Conservation (phyloP, 2,113 vertebrate species). For the Sardina pilchardus region DNA sequence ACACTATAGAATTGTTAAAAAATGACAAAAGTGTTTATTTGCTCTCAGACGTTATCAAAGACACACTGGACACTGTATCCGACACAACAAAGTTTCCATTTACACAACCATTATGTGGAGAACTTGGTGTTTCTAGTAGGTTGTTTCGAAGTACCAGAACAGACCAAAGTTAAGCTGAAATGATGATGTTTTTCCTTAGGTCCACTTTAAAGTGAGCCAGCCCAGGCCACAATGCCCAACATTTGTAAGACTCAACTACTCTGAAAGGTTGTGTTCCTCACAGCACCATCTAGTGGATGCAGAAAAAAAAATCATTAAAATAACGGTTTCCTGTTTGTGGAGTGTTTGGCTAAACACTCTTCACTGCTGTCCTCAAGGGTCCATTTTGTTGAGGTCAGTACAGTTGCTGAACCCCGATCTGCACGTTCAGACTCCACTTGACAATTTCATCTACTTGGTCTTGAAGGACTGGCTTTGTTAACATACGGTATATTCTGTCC, state of each 20-base stretch:
- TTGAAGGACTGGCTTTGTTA: background rate
- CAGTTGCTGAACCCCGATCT: too few relatives aligned
- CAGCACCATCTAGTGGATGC: background rate
- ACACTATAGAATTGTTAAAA: background rate
- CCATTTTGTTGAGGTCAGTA: background rate
- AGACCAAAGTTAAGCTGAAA: background rate
- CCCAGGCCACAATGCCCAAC: background rate
- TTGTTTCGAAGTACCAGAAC: background rate
- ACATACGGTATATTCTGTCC: background rate
- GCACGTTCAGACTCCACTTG: background rate
- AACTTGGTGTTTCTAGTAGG: background rate
- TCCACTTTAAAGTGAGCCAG: background rate
- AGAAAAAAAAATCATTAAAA: background rate
- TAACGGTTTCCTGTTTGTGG: background rate
- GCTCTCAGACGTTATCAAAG: constrained; percentile 11
- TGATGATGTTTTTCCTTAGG: background rate
- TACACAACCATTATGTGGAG: background rate
- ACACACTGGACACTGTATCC: background rate
- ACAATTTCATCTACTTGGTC: too few relatives aligned
- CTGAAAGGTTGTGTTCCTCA: background rate
- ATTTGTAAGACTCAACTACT: background rate
- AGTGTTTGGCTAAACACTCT: background rate
- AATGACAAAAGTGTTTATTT: background rate
- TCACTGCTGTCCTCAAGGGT: background rate
- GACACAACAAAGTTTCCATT: background rate